These are phyloP conservation scores for Scaeva pyrastri DNA, from an alignment of 2,888 invertebrate genomes.

Conservation along the genomic window DNA sequence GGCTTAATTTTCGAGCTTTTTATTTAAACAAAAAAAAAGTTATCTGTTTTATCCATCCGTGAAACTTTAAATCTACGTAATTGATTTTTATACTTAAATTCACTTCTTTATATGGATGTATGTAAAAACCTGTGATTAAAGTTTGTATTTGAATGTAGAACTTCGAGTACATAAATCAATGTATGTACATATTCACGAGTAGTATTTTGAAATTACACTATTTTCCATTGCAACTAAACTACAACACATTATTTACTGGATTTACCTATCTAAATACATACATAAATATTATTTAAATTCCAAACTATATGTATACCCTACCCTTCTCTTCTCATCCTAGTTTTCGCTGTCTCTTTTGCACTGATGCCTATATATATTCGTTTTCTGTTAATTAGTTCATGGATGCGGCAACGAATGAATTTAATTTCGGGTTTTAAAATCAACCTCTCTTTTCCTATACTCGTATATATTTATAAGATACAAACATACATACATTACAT, in stretches of 20 bases:
- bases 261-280: not conserved
- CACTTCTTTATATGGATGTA: too few species aligned
- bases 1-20: too few species aligned
- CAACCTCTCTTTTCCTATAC: slow-evolving; percentile 46
- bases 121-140: too few species aligned
- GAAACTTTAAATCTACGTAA: too few species aligned
- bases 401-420: slow-evolving; percentile 76
- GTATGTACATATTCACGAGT: too few species aligned
- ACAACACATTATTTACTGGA: not conserved
- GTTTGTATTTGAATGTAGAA: too few species aligned
- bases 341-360: slow-evolving; percentile 19
- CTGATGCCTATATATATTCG: slow-evolving; percentile 29
- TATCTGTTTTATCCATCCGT: too few species aligned
- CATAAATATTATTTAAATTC: not conserved
- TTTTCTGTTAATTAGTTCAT: slow-evolving; percentile 75
- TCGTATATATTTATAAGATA: not conserved
- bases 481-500: not conserved
- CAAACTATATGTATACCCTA: not conserved
- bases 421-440: slow-evolving; percentile 76
- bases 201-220: slow-evolving; percentile 24
- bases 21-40: too few species aligned
- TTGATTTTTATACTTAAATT: too few species aligned
- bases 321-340: not conserved
- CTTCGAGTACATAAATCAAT: too few species aligned
- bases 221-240: slow-evolving; percentile 42